Base-by-base conservation (phyloP, 2,888 invertebrate genomes). In the Thymelicus acteon region DNA sequence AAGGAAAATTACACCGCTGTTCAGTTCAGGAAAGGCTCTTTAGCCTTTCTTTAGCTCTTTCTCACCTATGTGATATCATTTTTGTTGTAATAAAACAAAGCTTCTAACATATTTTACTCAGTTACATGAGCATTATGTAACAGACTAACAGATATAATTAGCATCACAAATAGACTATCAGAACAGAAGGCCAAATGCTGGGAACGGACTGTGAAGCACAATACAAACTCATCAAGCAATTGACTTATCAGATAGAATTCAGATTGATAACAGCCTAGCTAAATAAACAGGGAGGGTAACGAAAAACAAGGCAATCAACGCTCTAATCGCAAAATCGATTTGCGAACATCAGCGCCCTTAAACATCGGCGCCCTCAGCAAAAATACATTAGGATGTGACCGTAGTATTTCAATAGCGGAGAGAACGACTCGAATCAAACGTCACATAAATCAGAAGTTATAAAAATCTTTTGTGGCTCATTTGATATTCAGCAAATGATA, bases 401-500 rank as follows among this genome's bases (percentile, higher is more conserved):
- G 37, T 7, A 7, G 31, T 37, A 44, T 48, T 40, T 40, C 60
- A 40, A 40, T 60, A 64, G 40, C 60, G 6, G 49, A 52, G n/a
- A 40, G 67, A 47, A 39, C 12, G 60, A 40, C 40, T 60, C 48
- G 60, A 37, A 67, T 67, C 67, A 67, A 52, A 60, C 60, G 49
- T 60, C 60, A 60, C 67, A 60, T 60, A 60, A 67, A 67, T 67
- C 60, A 60, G 48, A 58, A 62, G 62, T 37, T 4, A 62, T 47
- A 31, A 4, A 44, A 52, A 60, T 52, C 39, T 60, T 67, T 60
- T 67, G 49, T 71, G 65, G 40, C 63, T 74, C 75, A 76, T 79
- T 79, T 79, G 80, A 78, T 78, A 80, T 80, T 77, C 72, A 67
- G 70, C 54, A 68, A 68, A 74, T 77, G 80, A 78, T 79, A 76